Base-by-base conservation (phyloP, 1,140 invertebrate genomes). In the Notospermus geniculatus region DNA sequence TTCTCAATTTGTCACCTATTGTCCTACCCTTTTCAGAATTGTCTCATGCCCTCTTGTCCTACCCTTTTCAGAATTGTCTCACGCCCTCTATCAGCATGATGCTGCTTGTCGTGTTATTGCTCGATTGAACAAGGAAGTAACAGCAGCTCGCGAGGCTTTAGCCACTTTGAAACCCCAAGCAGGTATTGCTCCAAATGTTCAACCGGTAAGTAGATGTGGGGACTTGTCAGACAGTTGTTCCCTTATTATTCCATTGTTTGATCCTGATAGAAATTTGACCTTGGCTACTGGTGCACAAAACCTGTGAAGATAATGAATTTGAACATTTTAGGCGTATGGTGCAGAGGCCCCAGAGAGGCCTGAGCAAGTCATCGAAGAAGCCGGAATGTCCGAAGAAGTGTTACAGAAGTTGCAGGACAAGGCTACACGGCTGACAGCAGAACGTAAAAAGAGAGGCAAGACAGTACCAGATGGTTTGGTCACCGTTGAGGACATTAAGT, bases 51-150 rank as follows among this genome's bases (percentile, higher is more conserved):
- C n/a, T n/a, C n/a, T n/a, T n/a, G n/a, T n/a, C n/a, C n/a, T n/a
- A n/a, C n/a, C 17, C 62, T 63, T 39, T 66, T 28, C 69, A 76
- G 83, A 85, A 63, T 74, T 85, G 50, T 84, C 83, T 55, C 84
- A 85, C 69, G 79, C 84, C 27, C 67, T 85, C 43, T 85, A 84
- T 60, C 84, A 81, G 68, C 80, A 81, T 60, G 79, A 99, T 84
- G 96, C 97, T 43, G 96, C 97, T 22, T 99, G 97, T 74, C 87
- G 97, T 74, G 97, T 99, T 0, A 99, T 99, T 74, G 94, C 95
- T 41, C 88, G 97, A 71, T 86, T 99, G 2, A 97, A 94, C 27
- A 98, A 98, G 80, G 97, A 99, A 86, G 91, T 99, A 56, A 95
- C 93, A 32, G 95, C 95, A 54, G 96, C 96, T 22, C 85, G 97